A percentile compares a stretch with the other conserved stretches of the same genome.
Conservation (phyloP, 2,113 vertebrate species). For the Capricornis sumatraensis region DNA sequence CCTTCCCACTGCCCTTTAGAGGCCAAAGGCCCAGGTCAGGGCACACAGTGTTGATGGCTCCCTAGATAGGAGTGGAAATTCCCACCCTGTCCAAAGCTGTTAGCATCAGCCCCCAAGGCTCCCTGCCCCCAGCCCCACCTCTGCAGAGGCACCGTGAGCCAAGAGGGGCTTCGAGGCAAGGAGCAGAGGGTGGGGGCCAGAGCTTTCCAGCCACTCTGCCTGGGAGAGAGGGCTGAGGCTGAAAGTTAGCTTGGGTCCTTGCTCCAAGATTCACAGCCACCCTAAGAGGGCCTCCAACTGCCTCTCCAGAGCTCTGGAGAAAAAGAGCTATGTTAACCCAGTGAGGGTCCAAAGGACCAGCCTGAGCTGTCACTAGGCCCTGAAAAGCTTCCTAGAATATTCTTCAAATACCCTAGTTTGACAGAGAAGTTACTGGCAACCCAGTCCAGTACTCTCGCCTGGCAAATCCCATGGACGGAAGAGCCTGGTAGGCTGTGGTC, state of each 20-base stretch:
- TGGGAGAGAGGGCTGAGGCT: background rate
- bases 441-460: background rate
- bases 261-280: background rate
- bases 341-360: background rate
- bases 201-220: background rate
- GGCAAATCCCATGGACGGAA: background rate
- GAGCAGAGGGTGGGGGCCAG: background rate
- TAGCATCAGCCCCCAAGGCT: slow-evolving; percentile 88
- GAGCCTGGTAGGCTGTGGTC: background rate
- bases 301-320: background rate
- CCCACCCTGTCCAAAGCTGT: slow-evolving; percentile 98
- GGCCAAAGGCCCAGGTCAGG: slow-evolving; percentile 95
- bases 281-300: background rate
- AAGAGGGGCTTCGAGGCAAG: slow-evolving; percentile 10
- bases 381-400: background rate
- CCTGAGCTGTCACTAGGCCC: background rate
- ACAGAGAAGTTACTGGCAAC: background rate
- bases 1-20: slow-evolving; percentile 91
- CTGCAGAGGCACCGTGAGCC: background rate
- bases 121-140: background rate
- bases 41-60: slow-evolving; percentile 90
- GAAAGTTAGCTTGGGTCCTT: background rate
- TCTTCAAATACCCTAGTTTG: background rate
- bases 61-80: slow-evolving; percentile 90
- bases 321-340: background rate